Percentiles rank a stretch among this genome's conserved stretches.
Evolutionary conservation across 1,140 invertebrate genomes (phyloP).

Genomic region (Leptonema lineaticorne): DNA sequence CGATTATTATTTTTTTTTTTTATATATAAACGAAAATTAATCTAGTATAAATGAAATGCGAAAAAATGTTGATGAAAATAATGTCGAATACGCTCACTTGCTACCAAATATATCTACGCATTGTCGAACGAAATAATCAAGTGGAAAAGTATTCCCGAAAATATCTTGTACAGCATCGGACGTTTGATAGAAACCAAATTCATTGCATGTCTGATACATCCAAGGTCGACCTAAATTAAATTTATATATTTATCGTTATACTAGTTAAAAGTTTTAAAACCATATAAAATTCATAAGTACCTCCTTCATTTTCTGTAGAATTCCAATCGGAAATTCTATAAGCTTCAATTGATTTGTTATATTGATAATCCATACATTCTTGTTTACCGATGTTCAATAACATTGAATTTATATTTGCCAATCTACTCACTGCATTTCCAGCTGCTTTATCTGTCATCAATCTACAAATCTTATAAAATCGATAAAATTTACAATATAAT

Average conservation of each 20-base stretch:
- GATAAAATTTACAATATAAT: too few relatives aligned
- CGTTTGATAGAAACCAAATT: slow-evolving; percentile 94
- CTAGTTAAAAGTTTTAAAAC: background rate
- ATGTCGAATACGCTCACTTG: slow-evolving; percentile 43
- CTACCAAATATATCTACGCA: slow-evolving; percentile 76
- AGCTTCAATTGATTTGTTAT: slow-evolving; percentile 74
- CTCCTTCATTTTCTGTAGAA: slow-evolving; percentile 62
- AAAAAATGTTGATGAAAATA: slow-evolving; percentile 1
- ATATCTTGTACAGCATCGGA: slow-evolving; percentile 70
- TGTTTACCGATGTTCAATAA: slow-evolving; percentile 68
- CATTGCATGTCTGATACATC: slow-evolving; percentile 94
- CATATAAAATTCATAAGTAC: slow-evolving; percentile 45
- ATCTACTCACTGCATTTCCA: slow-evolving; percentile 65
- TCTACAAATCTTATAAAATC: slow-evolving; percentile 62
- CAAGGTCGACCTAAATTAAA: slow-evolving; percentile 73
- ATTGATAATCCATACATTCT: slow-evolving; percentile 82
- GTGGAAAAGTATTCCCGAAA: slow-evolving; percentile 76
- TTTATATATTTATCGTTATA: too few relatives aligned
- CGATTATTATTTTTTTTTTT: background rate
- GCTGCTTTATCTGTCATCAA: slow-evolving; percentile 68
- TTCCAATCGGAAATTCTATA: slow-evolving; percentile 72
- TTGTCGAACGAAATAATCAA: slow-evolving; percentile 79
- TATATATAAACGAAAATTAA: too few relatives aligned
- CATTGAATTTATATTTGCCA: slow-evolving; percentile 73
- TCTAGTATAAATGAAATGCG: slow-evolving; percentile 19